Conservation (phyloP, 2,888 invertebrate species). For the Macrophya annulata region DNA sequence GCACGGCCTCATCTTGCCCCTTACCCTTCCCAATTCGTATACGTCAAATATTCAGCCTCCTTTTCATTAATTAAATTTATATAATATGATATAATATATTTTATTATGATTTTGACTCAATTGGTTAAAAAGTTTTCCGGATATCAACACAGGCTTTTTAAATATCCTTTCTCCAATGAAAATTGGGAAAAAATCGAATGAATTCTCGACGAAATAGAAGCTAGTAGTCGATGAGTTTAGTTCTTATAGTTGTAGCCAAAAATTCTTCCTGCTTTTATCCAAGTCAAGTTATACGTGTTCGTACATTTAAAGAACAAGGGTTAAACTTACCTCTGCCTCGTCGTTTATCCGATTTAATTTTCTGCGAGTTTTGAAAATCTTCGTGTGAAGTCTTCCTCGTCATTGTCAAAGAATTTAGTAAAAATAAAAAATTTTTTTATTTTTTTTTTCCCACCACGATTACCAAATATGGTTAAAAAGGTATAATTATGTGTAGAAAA, state of each 20-base stretch:
- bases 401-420: constrained; percentile 36
- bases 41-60: neutral
- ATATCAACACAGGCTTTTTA: neutral
- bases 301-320: neutral
- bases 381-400: neutral
- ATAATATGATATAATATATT: neutral
- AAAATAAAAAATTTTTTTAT: neutral
- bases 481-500: neutral
- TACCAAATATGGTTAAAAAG: neutral
- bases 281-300: neutral
- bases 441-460: neutral
- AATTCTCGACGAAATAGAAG: constrained; percentile 23
- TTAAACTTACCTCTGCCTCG: constrained; percentile 27
- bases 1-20: neutral
- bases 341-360: constrained; percentile 2
- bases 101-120: too few relatives aligned
- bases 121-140: neutral
- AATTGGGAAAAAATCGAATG: constrained; percentile 27
- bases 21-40: neutral
- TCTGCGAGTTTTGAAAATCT: neutral
- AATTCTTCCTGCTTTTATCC: neutral
- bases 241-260: too few relatives aligned
- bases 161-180: neutral
- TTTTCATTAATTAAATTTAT: neutral
- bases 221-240: neutral